These are phyloP conservation scores for Celastrina argiolus DNA, from an alignment of 2,888 invertebrate genomes.

Conservation along the genomic window DNA sequence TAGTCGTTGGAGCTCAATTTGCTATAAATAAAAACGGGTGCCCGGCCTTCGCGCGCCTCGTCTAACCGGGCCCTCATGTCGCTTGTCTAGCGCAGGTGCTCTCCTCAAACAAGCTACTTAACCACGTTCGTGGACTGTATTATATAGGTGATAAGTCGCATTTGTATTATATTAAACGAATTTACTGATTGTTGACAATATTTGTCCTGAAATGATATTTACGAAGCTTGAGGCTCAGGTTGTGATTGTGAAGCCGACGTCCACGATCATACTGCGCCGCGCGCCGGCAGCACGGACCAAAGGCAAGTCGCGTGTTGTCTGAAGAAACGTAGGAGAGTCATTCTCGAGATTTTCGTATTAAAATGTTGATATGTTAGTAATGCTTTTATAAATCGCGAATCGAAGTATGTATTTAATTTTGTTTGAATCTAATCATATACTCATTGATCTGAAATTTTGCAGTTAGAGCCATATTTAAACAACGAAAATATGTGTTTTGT, in stretches of 20 bases:
- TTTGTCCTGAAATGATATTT: conserved; percentile 10
- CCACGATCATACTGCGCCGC: not conserved
- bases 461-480: not conserved
- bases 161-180: conserved; percentile 18
- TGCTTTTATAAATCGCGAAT: not conserved
- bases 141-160: conserved; percentile 16
- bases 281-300: not conserved
- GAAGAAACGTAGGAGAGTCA: not conserved
- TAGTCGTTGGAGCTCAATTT: no score
- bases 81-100: not conserved
- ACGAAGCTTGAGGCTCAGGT: conserved; percentile 1
- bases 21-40: no score
- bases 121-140: conserved; percentile 4
- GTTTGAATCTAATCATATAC: not conserved
- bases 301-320: not conserved
- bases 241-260: not conserved
- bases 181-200: conserved; percentile 16
- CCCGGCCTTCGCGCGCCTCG: no score
- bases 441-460: not conserved
- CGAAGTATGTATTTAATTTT: not conserved
- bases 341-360: not conserved
- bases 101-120: not conserved
- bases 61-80: not conserved
- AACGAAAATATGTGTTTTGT: not conserved
- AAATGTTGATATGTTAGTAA: not conserved